Evolutionary conservation across 2,888 invertebrate genomes (phyloP).

Genomic region (Lepidonotus clava): DNA sequence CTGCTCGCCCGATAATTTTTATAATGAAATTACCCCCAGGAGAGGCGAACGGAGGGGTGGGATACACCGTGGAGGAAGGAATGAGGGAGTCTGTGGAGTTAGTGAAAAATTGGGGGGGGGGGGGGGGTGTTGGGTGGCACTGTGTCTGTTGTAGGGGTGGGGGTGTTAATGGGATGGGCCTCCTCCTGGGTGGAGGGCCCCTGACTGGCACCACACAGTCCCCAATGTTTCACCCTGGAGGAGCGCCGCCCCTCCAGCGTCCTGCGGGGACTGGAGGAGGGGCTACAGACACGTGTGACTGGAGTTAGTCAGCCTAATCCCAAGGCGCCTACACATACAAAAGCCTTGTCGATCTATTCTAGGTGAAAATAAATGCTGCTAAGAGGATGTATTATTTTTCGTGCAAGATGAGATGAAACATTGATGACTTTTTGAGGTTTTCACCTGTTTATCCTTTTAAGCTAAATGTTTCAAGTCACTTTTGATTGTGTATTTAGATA

Average conservation of each 20-base stretch:
- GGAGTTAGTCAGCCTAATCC: background rate
- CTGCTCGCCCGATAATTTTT: constrained; percentile 54
- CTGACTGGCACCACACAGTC: background rate
- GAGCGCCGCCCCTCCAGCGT: background rate
- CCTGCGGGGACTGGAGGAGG: background rate
- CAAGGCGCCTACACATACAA: background rate
- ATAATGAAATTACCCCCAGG: constrained; percentile 53
- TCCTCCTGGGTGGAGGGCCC: background rate
- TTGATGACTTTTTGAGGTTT: no score
- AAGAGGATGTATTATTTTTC: no score
- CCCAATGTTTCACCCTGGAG: constrained; percentile 41
- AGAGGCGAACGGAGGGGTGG: background rate
- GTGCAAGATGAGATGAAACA: no score
- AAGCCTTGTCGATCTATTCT: background rate
- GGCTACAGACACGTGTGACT: constrained; percentile 14
- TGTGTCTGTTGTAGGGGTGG: background rate
- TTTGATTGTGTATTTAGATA: no score
- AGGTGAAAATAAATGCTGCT: background rate
- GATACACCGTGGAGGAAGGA: background rate
- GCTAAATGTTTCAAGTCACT: no score
- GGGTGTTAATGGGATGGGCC: constrained; percentile 39
- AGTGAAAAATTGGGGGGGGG: constrained; percentile 28
- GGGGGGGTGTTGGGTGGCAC: background rate
- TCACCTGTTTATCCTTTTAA: no score
- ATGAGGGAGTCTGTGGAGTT: background rate